Evolutionary conservation across 2,113 vertebrate genomes (phyloP), one percentile per base, ranked within the genome.

Genomic region (Podarcis raffonei): DNA sequence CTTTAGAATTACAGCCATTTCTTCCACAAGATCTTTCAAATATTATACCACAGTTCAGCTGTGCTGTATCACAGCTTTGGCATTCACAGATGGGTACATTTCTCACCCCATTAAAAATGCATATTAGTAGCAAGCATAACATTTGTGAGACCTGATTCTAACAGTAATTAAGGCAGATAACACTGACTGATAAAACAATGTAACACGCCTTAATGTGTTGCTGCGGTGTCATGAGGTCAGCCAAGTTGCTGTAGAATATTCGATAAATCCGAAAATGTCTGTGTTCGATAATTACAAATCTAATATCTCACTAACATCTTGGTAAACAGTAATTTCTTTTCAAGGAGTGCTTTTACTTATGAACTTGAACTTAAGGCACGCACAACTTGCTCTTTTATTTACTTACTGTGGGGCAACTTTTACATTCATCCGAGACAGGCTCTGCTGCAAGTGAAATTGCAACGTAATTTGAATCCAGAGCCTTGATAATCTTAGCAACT

Each of bases 341-440:
- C 3, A 74, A 74, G 13, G 3, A 74, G 5, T 71, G 12, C 69
- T 71, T 74, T 5, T 74, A 35, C 35, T 32, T 35, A 74, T 37
- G 2, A 74, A 74, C 35, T 5, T 20, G 12, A 35, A 74, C 35
- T 74, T 74, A 35, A 35, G 13, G 30, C 37, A 76, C 48, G 5
- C 0, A 0, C 83, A 42, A 18, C 37, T 25, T 79, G 57, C n/a
- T 12, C 13, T 23, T 2, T 18, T 39, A 42, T 83, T 95, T 93
- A 97, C 98, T 98, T 94, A 99, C 99, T 32, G 97, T 97, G 81
- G 97, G 98, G 89, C 98, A 99, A 18, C 96, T 96, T 86, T 97
- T 98, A 94, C 98, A 99, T 72, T 96, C 22, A 0, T 94, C 89
- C 93, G 97, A 97, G 91, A 96, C 94, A 90, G 96, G 96, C 87